Base-by-base conservation (phyloP, 2,888 invertebrate species). In the Andrena hattorfiana region DNA sequence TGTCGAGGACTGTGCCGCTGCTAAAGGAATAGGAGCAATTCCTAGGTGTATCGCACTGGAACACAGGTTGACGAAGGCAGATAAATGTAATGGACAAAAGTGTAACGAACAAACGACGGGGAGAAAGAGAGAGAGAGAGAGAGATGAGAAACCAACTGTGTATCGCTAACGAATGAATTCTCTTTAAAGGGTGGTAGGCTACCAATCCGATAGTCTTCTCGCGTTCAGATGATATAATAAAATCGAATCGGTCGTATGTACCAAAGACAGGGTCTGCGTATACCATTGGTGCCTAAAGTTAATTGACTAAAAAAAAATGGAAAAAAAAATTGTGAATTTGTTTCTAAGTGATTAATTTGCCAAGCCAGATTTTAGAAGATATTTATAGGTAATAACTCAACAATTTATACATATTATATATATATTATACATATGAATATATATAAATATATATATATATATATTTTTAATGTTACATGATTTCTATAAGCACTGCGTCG, bases 231-330 rank as follows among this genome's bases (percentile, higher is more conserved):
- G 49, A 70, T 63, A 71, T 76, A 76, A 69, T 78, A 73, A 85
- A 88, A 88, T 85, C 89, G 92, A 94, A 94, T 94, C 93, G 94
- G 94, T 94, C 93, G 91, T 93, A 93, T 91, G 94, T 94, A 94
- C 94, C 94, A 94, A 94, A 94, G 94, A 94, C 94, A 94, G 94
- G 94, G 94, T 94, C 93, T 93, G 93, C 92, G 56, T 56, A 94
- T 93, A 94, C 94, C 94, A 94, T 94, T 94, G 94, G 94, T 94
- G 94, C 94, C 94, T 94, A 93, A 94, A 93, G 91, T 90, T 91
- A 90, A 90, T 84, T 56, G 85, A 91, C 87, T 84, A 89, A 81
- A 81, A 64, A 62, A 72, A 56, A 77, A 90, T 84, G 89, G 79
- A 81, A 64, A 62, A 72, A 72, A 56, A 77, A 90, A 90, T 90